Conservation (phyloP, 2,113 vertebrate species). For the Edolisoma coerulescens region DNA sequence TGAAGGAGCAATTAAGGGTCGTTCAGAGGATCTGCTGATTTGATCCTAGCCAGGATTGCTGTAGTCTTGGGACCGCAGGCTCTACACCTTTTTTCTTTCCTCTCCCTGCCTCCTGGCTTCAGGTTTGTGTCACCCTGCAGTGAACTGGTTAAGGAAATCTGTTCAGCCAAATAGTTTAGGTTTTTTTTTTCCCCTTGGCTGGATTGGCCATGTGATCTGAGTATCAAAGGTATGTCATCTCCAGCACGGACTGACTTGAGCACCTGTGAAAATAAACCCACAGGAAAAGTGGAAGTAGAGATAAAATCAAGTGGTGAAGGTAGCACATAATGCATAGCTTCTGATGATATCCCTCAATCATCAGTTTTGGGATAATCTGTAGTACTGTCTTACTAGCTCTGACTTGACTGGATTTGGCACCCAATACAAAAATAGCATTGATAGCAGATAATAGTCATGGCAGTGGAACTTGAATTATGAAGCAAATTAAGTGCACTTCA, state of each 20-base stretch:
- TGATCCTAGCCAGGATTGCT: neutral
- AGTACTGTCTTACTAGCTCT: neutral
- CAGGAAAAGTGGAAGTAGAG: neutral
- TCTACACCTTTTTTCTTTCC: neutral
- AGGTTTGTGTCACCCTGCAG: neutral
- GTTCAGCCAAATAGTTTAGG: neutral
- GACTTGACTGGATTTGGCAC: neutral
- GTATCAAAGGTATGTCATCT: neutral
- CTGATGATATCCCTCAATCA: neutral
- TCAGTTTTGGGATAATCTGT: neutral
- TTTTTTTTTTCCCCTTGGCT: neutral
- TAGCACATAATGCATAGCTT: neutral
- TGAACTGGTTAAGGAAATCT: neutral
- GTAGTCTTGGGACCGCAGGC: neutral
- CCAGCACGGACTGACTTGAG: neutral
- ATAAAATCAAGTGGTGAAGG: neutral
- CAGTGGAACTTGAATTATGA: neutral
- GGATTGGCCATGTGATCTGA: neutral
- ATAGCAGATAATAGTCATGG: neutral
- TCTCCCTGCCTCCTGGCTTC: neutral
- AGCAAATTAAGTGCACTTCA: neutral
- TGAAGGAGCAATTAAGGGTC: neutral
- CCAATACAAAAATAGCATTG: neutral
- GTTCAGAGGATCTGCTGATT: neutral
- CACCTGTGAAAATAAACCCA: neutral